These are phyloP conservation scores for Agrilus planipennis DNA, from an alignment of 1,140 invertebrate genomes.

Conservation along the genomic window DNA sequence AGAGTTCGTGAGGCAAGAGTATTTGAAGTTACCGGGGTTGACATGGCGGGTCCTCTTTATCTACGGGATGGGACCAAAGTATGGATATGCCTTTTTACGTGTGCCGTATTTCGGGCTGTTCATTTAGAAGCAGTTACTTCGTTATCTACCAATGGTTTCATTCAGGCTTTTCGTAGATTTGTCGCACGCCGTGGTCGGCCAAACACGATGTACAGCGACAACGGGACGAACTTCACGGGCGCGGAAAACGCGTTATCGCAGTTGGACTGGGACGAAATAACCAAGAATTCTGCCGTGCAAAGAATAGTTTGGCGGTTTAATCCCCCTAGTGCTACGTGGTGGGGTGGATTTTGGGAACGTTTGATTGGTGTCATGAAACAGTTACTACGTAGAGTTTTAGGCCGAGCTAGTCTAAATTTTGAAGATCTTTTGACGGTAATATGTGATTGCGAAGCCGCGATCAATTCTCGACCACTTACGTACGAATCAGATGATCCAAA, in stretches of 20 bases:
- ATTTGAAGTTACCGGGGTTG: no score
- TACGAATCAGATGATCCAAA: neutral
- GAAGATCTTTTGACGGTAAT: slow-evolving; percentile 7
- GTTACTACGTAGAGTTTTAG: slow-evolving; percentile 2
- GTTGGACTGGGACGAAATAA: slow-evolving; percentile 21
- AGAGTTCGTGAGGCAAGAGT: no score
- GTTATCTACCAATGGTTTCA: neutral
- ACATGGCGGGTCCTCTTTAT: no score
- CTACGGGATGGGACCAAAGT: no score
- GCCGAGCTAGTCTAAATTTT: neutral
- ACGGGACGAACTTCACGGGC: slow-evolving; percentile 26
- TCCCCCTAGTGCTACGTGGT: slow-evolving; percentile 30
- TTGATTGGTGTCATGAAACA: slow-evolving; percentile 16
- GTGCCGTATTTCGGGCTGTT: no score
- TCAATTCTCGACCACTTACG: slow-evolving; percentile 6
- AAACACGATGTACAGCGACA: no score
- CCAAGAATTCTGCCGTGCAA: slow-evolving; percentile 3
- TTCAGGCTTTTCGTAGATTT: slow-evolving; percentile 14
- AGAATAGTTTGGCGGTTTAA: slow-evolving; percentile 33
- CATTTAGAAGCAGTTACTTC: no score
- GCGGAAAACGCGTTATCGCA: slow-evolving; percentile 17
- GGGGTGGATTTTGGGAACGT: slow-evolving; percentile 32
- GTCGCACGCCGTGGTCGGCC: no score
- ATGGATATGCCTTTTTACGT: no score
- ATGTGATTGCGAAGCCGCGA: slow-evolving; percentile 3